phyloP scores from a whole-genome alignment of 2,797 vertebrate species.

The Manis pentadactyla region DNA sequence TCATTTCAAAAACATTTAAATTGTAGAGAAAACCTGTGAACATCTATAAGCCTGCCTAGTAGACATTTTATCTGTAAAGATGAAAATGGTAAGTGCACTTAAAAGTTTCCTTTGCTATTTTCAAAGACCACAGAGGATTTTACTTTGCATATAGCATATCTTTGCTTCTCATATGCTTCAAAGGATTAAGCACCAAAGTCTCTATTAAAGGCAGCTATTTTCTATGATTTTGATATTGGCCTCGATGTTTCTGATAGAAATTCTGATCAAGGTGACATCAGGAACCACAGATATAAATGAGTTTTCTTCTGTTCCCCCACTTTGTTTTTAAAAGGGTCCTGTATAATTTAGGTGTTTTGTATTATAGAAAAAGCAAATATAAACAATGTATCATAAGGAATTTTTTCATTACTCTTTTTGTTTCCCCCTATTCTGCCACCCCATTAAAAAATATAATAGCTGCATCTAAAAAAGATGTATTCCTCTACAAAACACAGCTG shows the following conservation, averaged over 20 bases:
- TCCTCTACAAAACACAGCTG: not conserved
- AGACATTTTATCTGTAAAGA: constrained; percentile 74
- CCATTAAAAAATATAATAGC: not conserved
- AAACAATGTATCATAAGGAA: not conserved
- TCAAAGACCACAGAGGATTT: constrained; percentile 73
- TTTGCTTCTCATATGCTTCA: constrained; percentile 73
- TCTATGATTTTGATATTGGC: constrained; percentile 67
- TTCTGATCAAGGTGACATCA: constrained; percentile 47
- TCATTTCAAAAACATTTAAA: constrained; percentile 70
- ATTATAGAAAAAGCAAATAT: not conserved
- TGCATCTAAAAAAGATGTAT: not conserved
- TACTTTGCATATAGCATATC: constrained; percentile 74
- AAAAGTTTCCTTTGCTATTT: constrained; percentile 79
- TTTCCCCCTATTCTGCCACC: not conserved
- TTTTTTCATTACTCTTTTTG: not conserved
- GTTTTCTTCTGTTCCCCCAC: not conserved
- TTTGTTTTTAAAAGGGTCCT: not conserved
- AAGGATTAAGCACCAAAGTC: constrained; percentile 70
- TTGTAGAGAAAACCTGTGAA: constrained; percentile 2
- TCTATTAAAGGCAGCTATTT: constrained; percentile 67
- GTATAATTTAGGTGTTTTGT: not conserved
- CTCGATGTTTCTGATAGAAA: constrained; percentile 48
- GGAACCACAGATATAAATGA: constrained; percentile 12
- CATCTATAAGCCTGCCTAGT: constrained; percentile 42
- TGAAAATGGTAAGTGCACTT: constrained; percentile 72